A percentile compares a stretch with the other conserved stretches of the same genome.
phyloP scores from a whole-genome alignment of 2,888 invertebrate species.

The Pristionchus japonicus region DNA sequence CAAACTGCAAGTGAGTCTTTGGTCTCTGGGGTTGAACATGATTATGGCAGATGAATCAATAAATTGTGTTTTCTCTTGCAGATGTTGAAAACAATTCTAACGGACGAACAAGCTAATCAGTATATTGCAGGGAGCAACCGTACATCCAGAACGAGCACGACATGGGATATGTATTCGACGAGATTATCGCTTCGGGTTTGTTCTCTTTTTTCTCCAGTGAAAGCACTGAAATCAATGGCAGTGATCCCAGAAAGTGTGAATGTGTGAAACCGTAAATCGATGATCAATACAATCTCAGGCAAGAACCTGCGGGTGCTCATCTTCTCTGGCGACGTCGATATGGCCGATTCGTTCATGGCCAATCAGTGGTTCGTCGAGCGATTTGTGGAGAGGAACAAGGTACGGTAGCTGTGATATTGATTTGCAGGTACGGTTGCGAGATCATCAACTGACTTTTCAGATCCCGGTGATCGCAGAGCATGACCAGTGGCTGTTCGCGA shows the following conservation, averaged over 20 bases:
- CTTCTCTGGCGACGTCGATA: conserved; percentile 70
- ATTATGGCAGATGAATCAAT: too few relatives aligned
- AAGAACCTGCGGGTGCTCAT: conserved; percentile 62
- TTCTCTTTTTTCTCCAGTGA: neutral
- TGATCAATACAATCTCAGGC: neutral
- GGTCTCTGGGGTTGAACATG: too few relatives aligned
- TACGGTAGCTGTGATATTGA: neutral
- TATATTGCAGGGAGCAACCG: conserved; percentile 56
- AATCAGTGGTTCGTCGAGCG: conserved; percentile 69
- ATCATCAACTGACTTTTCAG: conserved; percentile 10
- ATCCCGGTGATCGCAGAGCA: conserved; percentile 51
- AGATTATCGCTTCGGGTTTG: conserved; percentile 55
- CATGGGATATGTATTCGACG: conserved; percentile 64
- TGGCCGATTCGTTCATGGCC: conserved; percentile 67
- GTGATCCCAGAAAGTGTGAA: neutral
- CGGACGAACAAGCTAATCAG: neutral
- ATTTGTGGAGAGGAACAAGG: conserved; percentile 46
- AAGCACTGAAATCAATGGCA: neutral
- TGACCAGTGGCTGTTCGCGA: conserved; percentile 57
- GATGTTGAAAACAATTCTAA: neutral
- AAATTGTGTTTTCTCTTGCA: neutral
- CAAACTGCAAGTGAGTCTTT: conserved; percentile 62
- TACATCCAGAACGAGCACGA: conserved; percentile 69
- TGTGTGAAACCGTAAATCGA: neutral
- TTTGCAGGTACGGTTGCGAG: neutral